Percentiles rank a stretch among this genome's conserved stretches.
phyloP scores from a whole-genome alignment of 2,797 vertebrate species.

The Zenarchopterus dispar region DNA sequence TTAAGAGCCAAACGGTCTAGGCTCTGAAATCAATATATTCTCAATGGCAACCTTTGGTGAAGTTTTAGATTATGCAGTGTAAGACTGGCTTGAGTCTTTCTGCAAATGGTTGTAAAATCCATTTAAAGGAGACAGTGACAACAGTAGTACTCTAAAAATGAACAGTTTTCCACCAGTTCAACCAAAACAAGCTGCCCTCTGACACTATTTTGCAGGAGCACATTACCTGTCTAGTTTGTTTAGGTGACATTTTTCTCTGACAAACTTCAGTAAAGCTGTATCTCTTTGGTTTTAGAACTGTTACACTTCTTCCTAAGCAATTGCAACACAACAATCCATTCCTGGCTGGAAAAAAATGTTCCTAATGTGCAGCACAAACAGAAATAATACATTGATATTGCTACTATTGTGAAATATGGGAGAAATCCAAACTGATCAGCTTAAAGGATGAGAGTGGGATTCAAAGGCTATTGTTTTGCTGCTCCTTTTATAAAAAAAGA shows the following conservation, averaged over 20 bases:
- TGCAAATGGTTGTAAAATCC: background rate
- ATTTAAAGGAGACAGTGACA: background rate
- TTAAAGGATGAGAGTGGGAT: constrained; percentile 47
- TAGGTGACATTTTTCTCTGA: background rate
- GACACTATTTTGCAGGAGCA: background rate
- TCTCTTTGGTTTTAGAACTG: background rate
- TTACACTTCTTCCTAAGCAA: background rate
- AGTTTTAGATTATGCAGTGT: background rate
- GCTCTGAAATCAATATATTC: too few species aligned
- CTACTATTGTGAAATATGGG: constrained; percentile 40
- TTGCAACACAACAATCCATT: constrained; percentile 1
- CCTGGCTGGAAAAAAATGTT: background rate
- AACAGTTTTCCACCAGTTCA: background rate
- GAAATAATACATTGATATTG: constrained; percentile 26
- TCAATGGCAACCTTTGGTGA: background rate
- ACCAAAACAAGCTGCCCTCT: background rate
- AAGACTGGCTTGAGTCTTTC: background rate
- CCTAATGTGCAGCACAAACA: constrained; percentile 21
- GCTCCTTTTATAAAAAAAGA: constrained; percentile 26
- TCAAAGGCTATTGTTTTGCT: constrained; percentile 21
- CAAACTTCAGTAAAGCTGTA: constrained; percentile 20
- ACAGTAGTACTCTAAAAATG: background rate
- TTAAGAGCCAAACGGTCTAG: too few species aligned
- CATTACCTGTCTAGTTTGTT: background rate
- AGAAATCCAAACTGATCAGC: constrained; percentile 51